phyloP scores from a whole-genome alignment of 2,888 invertebrate genomes.

The Eupeodes latifasciatus region DNA sequence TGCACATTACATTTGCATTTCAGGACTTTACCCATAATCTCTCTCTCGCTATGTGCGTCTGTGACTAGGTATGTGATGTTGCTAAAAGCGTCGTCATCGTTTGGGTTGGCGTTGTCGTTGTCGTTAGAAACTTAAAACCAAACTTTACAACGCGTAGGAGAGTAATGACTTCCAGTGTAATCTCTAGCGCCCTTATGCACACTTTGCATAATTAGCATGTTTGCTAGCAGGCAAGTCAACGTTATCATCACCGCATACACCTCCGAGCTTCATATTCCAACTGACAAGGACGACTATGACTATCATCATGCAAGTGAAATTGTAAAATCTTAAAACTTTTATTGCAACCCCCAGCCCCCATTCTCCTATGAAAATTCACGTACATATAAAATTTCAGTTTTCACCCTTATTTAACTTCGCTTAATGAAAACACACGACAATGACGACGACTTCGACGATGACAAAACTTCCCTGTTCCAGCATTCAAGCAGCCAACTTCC shows the following conservation, averaged over 20 bases:
- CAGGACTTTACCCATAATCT: constrained; percentile 24
- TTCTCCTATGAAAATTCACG: background rate
- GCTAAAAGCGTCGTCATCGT: constrained; percentile 18
- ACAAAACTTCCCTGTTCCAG: too few species aligned
- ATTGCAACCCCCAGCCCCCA: constrained; percentile 22
- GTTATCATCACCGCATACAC: constrained; percentile 50
- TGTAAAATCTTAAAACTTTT: constrained; percentile 62
- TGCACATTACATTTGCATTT: constrained; percentile 67
- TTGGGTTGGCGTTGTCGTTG: background rate
- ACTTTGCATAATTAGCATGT: constrained; percentile 74
- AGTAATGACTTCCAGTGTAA: constrained; percentile 68
- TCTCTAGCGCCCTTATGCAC: constrained; percentile 66
- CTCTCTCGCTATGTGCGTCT: background rate
- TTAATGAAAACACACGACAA: constrained; percentile 38
- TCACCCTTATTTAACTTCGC: background rate
- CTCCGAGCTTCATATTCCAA: background rate
- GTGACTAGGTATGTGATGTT: background rate
- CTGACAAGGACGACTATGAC: background rate
- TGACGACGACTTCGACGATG: background rate
- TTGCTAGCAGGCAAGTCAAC: constrained; percentile 46
- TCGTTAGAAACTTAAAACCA: constrained; percentile 39
- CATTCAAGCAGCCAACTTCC: too few species aligned
- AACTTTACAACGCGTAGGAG: constrained; percentile 66
- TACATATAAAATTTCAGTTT: background rate
- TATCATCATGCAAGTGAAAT: constrained; percentile 51